Percentiles rank a stretch among this genome's conserved stretches.
phyloP scores from a whole-genome alignment of 2,113 vertebrate genomes.

The Regulus satrapa region DNA sequence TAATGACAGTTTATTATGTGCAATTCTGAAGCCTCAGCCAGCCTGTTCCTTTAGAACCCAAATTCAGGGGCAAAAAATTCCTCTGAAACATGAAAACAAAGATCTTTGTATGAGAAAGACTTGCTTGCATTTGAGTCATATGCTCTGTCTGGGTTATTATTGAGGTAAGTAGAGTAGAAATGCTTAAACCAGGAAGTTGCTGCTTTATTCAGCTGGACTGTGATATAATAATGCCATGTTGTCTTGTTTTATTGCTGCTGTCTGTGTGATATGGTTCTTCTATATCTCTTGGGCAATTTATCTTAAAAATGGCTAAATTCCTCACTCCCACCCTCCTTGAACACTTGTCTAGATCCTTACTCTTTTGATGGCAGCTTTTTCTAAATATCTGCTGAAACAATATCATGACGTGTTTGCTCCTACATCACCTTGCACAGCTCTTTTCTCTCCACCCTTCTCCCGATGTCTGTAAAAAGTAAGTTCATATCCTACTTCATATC shows the following conservation, averaged over 20 bases:
- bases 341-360: background rate
- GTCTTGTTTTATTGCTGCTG: background rate
- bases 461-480: background rate
- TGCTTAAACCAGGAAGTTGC: no score
- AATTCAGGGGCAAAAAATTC: no score
- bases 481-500: background rate
- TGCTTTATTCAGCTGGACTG: no score
- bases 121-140: no score
- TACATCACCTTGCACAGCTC: background rate
- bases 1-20: background rate
- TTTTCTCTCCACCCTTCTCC: background rate
- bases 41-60: no score
- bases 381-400: background rate
- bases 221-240: background rate
- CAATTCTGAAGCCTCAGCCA: background rate
- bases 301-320: background rate
- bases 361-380: background rate
- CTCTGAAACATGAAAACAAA: no score
- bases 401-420: accelerated
- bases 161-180: no score
- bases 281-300: background rate
- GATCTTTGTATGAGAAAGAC: no score
- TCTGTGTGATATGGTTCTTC: background rate
- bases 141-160: no score
- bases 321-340: background rate